Evolutionary conservation across 2,888 invertebrate species (phyloP).

Genomic region (Tetheella fluctuosa): DNA sequence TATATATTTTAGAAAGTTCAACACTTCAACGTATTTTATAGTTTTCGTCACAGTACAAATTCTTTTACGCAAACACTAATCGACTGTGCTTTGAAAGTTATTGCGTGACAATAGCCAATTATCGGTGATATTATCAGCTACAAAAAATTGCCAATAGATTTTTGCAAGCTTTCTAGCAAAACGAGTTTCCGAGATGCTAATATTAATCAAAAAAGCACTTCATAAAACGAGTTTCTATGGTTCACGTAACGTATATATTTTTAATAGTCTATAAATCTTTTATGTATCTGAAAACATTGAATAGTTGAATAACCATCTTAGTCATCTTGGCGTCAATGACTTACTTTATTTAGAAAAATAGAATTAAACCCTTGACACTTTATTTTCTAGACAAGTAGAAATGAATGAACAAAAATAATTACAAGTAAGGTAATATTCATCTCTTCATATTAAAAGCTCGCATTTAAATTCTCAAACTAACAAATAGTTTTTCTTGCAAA

Average conservation of each 20-base stretch:
- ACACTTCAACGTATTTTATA: slow-evolving; percentile 35
- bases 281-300: too few relatives aligned
- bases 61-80: slow-evolving; percentile 11
- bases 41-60: slow-evolving; percentile 18
- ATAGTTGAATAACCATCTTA: too few relatives aligned
- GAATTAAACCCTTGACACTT: too few relatives aligned
- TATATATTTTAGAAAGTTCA: slow-evolving; percentile 50
- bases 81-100: slow-evolving; percentile 16
- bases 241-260: background rate
- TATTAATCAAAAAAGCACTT: background rate
- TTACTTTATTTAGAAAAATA: too few relatives aligned
- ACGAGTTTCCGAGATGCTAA: slow-evolving; percentile 27
- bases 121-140: background rate
- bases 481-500: background rate
- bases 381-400: too few relatives aligned
- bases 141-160: slow-evolving; percentile 31
- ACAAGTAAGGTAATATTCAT: too few relatives aligned
- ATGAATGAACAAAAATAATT: too few relatives aligned
- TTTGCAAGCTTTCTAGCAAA: slow-evolving; percentile 28
- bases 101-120: slow-evolving; percentile 12
- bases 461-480: background rate
- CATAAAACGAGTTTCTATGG: slow-evolving; percentile 3
- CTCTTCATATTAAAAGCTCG: background rate
- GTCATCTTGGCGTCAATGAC: too few relatives aligned
- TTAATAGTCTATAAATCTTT: too few relatives aligned